These are phyloP conservation scores for Helicoverpa zea DNA, from an alignment of 1,140 invertebrate species.

Conservation along the genomic window DNA sequence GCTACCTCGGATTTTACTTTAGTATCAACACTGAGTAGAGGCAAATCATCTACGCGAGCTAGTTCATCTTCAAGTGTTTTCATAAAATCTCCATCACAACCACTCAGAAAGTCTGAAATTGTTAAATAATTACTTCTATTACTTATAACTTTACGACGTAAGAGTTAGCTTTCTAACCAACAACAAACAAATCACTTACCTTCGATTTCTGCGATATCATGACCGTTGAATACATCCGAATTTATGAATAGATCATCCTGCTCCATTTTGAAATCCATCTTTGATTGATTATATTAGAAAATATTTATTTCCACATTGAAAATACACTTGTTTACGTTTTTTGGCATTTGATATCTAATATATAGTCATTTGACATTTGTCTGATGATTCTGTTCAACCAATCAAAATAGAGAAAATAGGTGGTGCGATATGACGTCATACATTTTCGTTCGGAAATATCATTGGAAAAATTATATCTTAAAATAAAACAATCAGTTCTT, in stretches of 20 bases:
- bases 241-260: conserved; percentile 75
- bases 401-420: conserved; percentile 64
- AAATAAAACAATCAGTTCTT: too few species aligned
- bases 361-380: conserved; percentile 74
- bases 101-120: conserved; percentile 79
- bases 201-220: conserved; percentile 82
- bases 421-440: conserved; percentile 82
- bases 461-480: background rate
- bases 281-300: conserved; percentile 41
- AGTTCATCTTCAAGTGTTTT: conserved; percentile 80
- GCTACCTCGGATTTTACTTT: conserved; percentile 64
- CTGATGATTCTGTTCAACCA: conserved; percentile 66
- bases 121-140: conserved; percentile 43
- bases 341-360: conserved; percentile 56
- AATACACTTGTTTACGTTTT: conserved; percentile 77
- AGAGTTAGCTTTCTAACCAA: conserved; percentile 7
- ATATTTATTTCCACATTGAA: conserved; percentile 44
- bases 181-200: conserved; percentile 60
- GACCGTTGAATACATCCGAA: conserved; percentile 77
- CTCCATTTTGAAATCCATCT: conserved; percentile 68
- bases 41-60: conserved; percentile 69
- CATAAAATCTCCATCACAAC: conserved; percentile 83
- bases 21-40: conserved; percentile 71
- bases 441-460: conserved; percentile 11
- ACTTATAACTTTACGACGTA: conserved; percentile 21